Base-by-base conservation (phyloP, 1,140 invertebrate species). In the Lethocerus indicus region DNA sequence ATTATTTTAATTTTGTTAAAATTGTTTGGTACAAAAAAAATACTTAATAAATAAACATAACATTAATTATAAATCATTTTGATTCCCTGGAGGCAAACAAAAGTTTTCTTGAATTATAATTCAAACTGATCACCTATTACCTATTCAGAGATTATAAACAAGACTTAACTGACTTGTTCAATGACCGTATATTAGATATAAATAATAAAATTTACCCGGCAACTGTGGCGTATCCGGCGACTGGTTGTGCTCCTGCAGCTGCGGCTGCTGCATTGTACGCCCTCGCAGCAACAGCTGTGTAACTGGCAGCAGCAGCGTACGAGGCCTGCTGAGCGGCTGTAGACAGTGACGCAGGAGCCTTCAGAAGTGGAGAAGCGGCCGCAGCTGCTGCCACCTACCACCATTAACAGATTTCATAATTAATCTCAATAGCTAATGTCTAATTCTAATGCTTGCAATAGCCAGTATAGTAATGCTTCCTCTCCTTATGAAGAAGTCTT, bases 231-330 rank as follows among this genome's bases (percentile, higher is more conserved):
- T 79, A 72, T 60, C 76, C 67, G 52, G 74, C 68, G 53, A 75
- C 69, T 57, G 76, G 71, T 64, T 75, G 68, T 21, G 80, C 74
- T 26, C n/a, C n/a, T n/a, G n/a, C n/a, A 55, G 81, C 75, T 54
- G 77, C 78, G 54, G 76, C 76, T 54, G 77, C 75, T 60, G 73
- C 73, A 32, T 68, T 69, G 53, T 81, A 81, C 55, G 79, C 78
- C 57, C 83, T 68, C 39, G 83, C 83, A 42, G 84, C 82, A 36
- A 83, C 85, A 28, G 85, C 80, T 44, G 83, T 82, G 59, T 85
- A 84, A 32, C 78, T 79, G 26, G 85, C 85, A 53, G 81, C 84
- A 57, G 83, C 83, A 62, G 81, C 84, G 65, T 82, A 83, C 54
- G 75, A 79, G 53, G 83, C 81, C 64, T 74, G 79, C 68, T 71